These are phyloP conservation scores for Eupsittula cactorum DNA, from an alignment of 2,113 vertebrate genomes.

Conservation along the genomic window DNA sequence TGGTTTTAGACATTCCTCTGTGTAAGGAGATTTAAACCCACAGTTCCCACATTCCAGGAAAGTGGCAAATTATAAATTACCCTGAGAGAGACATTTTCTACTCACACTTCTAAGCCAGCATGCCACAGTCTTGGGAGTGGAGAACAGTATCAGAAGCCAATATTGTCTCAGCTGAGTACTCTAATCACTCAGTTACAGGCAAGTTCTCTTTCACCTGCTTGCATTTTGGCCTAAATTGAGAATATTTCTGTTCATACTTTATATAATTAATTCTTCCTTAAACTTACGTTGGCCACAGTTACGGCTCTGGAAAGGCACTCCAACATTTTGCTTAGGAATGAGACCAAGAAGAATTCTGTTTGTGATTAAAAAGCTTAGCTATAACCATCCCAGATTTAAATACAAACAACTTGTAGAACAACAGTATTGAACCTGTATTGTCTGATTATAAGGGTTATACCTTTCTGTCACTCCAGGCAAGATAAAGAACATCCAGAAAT, in stretches of 20 bases:
- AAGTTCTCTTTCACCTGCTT: slow-evolving; percentile 11
- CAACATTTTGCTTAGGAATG: neutral
- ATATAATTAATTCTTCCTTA: slow-evolving; percentile 7
- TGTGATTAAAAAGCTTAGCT: neutral
- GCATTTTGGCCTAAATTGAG: neutral
- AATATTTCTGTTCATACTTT: neutral
- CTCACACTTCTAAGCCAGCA: neutral
- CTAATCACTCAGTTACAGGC: neutral
- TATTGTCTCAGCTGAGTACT: neutral
- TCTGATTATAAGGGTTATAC: slow-evolving; percentile 70
- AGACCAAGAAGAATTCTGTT: neutral
- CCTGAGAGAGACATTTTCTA: neutral
- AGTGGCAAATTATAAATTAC: neutral
- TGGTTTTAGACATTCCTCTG: neutral
- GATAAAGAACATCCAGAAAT: slow-evolving; percentile 99
- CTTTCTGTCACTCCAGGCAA: slow-evolving; percentile 91
- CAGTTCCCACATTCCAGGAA: neutral
- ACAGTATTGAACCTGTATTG: neutral
- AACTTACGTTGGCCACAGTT: neutral
- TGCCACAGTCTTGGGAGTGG: neutral
- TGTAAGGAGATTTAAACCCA: neutral
- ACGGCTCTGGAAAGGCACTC: neutral
- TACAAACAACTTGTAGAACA: neutral
- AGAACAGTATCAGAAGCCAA: neutral
- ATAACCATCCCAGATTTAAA: neutral